Evolutionary conservation across 2,888 invertebrate genomes (phyloP).

Genomic region (Tanytarsus gracilentus): DNA sequence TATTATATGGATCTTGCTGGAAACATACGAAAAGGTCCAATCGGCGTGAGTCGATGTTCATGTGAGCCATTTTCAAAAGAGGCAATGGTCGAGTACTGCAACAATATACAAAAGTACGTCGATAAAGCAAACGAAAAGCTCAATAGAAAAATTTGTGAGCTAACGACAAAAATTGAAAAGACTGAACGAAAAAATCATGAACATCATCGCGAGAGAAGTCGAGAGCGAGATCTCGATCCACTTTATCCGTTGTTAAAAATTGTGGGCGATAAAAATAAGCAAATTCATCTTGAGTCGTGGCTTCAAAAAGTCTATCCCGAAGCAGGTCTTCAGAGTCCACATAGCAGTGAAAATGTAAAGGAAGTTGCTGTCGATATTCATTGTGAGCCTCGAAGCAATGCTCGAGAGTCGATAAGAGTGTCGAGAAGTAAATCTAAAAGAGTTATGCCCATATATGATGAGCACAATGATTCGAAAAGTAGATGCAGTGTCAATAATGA

Average conservation of each 20-base stretch:
- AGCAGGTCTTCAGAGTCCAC: not conserved
- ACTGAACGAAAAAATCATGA: slow-evolving; percentile 32
- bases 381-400: not conserved
- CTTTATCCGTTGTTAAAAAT: slow-evolving; percentile 9
- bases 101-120: slow-evolving; percentile 51
- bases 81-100: slow-evolving; percentile 63
- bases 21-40: slow-evolving; percentile 88
- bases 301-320: slow-evolving; percentile 8
- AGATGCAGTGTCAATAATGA: not conserved
- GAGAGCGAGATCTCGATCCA: slow-evolving; percentile 39
- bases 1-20: slow-evolving; percentile 92
- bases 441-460: slow-evolving; percentile 15
- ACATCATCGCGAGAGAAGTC: slow-evolving; percentile 34
- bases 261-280: slow-evolving; percentile 23
- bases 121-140: slow-evolving; percentile 70
- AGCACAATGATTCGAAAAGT: not conserved
- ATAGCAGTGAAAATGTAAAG: not conserved
- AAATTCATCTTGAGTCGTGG: slow-evolving; percentile 13
- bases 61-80: slow-evolving; percentile 89
- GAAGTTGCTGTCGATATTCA: slow-evolving; percentile 8
- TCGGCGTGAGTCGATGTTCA: slow-evolving; percentile 89
- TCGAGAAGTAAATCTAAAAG: not conserved
- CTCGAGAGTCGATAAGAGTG: not conserved
- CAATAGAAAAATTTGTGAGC: slow-evolving; percentile 57
- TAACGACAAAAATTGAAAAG: slow-evolving; percentile 31